Conservation (phyloP, 2,113 vertebrate genomes). For the Odobenus rosmarus region DNA sequence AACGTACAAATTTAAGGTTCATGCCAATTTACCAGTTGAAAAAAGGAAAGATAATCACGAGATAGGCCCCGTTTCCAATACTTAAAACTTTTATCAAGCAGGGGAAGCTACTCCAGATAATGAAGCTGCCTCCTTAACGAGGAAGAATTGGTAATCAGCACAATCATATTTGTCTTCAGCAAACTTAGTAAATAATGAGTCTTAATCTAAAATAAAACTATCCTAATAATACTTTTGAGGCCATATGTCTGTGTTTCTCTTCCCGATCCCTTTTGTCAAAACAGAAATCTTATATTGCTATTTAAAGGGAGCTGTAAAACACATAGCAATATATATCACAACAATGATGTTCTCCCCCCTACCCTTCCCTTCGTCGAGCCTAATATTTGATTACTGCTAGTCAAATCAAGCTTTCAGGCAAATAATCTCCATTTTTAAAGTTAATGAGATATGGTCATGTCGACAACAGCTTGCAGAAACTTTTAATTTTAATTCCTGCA, state of each 20-base stretch:
- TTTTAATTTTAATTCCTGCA: conserved; percentile 89
- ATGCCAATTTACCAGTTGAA: conserved; percentile 78
- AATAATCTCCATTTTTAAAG: conserved; percentile 91
- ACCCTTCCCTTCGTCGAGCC: conserved; percentile 78
- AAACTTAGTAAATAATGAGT: conserved; percentile 83
- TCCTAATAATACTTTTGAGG: conserved; percentile 84
- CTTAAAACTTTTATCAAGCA: conserved; percentile 78
- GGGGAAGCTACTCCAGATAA: conserved; percentile 75
- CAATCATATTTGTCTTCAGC: conserved; percentile 78
- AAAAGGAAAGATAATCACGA: conserved; percentile 57
- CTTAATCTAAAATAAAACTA: conserved; percentile 84
- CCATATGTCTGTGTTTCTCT: conserved; percentile 81
- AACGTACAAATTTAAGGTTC: conserved; percentile 78
- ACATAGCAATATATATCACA: conserved; percentile 83
- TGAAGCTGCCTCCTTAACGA: conserved; percentile 78
- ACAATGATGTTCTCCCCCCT: conserved; percentile 75
- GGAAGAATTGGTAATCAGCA: conserved; percentile 73
- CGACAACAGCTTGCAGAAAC: conserved; percentile 91
- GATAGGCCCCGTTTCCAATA: conserved; percentile 70
- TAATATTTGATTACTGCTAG: conserved; percentile 91
- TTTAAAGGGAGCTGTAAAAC: conserved; percentile 85
- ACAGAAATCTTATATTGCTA: conserved; percentile 86
- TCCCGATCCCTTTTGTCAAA: conserved; percentile 84
- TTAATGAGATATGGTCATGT: conserved; percentile 90
- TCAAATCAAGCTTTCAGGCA: conserved; percentile 90